Percentiles rank a stretch among this genome's conserved stretches.
Evolutionary conservation across 2,888 invertebrate genomes (phyloP).

Genomic region (Athrips mouffetella): DNA sequence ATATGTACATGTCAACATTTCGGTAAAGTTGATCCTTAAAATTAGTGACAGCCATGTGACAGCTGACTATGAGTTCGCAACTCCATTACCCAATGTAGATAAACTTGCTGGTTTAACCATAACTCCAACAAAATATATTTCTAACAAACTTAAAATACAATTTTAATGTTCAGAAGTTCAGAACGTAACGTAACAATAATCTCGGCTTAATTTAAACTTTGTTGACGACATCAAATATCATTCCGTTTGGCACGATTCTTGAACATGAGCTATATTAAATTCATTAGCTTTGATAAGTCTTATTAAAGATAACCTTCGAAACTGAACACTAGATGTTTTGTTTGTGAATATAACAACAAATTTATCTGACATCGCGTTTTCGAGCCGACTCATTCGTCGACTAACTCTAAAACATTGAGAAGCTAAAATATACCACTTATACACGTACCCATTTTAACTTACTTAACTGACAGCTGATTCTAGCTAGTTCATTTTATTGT

Average conservation of each 20-base stretch:
- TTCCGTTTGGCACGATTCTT: neutral
- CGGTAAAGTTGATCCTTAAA: slow-evolving; percentile 70
- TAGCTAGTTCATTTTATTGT: slow-evolving; percentile 65
- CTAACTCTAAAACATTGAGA: slow-evolving; percentile 79
- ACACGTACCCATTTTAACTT: slow-evolving; percentile 48
- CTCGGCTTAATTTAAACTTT: neutral
- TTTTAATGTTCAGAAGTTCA: neutral
- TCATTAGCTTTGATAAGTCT: neutral
- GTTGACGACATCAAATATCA: neutral
- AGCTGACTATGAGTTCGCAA: slow-evolving; percentile 75
- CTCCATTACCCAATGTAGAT: slow-evolving; percentile 65
- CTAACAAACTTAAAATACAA: slow-evolving; percentile 17
- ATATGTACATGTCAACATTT: slow-evolving; percentile 77
- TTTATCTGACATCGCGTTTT: slow-evolving; percentile 68
- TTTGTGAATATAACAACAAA: slow-evolving; percentile 44
- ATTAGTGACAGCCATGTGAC: slow-evolving; percentile 79
- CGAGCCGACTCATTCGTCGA: slow-evolving; percentile 76
- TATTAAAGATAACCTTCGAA: neutral
- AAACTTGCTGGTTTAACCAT: slow-evolving; percentile 46
- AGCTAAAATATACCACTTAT: slow-evolving; percentile 69
- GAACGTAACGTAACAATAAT: neutral
- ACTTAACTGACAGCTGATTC: slow-evolving; percentile 56
- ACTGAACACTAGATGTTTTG: slow-evolving; percentile 8
- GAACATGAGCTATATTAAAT: neutral
- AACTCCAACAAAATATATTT: neutral